Evolutionary conservation across 2,113 vertebrate species (phyloP).

Genomic region (Dryoscopus gambensis): DNA sequence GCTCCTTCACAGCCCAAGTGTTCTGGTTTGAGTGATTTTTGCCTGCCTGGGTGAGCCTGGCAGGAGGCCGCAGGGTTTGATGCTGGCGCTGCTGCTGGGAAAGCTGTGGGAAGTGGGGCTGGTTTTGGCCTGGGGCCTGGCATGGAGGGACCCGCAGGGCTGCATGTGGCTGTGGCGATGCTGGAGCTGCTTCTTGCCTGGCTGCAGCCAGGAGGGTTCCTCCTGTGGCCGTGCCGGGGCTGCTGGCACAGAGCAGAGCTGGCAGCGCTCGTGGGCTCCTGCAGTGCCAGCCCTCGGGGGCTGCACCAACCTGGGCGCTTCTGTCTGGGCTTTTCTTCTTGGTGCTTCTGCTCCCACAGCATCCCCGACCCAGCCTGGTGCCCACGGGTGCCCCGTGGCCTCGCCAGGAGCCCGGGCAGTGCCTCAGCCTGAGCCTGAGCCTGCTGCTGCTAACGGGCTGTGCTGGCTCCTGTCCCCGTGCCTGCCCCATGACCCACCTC

Average conservation of each 20-base stretch:
- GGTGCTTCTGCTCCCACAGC: not conserved
- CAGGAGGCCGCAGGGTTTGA: not conserved
- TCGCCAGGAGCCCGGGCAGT: not conserved
- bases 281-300: rapidly evolving
- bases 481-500: not conserved
- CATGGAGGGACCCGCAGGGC: not conserved
- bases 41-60: not conserved
- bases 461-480: rapidly evolving
- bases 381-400: rapidly evolving
- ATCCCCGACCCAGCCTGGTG: not conserved
- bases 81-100: not conserved
- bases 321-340: not conserved
- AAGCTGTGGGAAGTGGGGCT: rapidly evolving
- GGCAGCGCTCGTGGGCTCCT: rapidly evolving
- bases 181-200: not conserved
- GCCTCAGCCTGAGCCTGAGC: rapidly evolving
- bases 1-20: not conserved
- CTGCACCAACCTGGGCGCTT: rapidly evolving
- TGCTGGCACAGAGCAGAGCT: not conserved
- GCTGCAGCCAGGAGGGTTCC: not conserved
- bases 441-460: not conserved
- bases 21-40: rapidly evolving
- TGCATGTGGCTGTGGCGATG: not conserved
- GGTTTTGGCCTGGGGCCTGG: not conserved
- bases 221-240: rapidly evolving